A percentile compares a stretch with the other conserved stretches of the same genome.
Conservation (phyloP, 2,888 invertebrate species). For the Ctena decussata region DNA sequence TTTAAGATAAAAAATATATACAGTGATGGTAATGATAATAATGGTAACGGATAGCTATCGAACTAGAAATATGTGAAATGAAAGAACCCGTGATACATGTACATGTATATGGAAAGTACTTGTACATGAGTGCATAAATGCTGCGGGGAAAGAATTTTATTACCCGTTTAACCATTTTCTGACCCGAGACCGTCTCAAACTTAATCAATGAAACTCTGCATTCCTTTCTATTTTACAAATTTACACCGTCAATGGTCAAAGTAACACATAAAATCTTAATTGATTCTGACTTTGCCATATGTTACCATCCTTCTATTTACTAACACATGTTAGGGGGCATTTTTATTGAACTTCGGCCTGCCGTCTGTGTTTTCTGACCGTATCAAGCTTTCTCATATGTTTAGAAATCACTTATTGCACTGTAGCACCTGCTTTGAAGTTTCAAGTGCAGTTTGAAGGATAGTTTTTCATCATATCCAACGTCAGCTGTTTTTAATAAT, state of each 20-base stretch:
- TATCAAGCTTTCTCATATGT: background rate
- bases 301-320: background rate
- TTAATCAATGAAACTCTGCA: background rate
- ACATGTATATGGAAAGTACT: no score
- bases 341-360: background rate
- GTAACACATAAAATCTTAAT: background rate
- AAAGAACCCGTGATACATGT: no score
- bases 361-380: background rate
- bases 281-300: background rate
- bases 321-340: conserved; percentile 2
- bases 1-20: no score
- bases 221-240: background rate
- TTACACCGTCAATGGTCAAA: background rate
- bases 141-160: no score
- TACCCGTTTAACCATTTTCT: no score
- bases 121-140: no score
- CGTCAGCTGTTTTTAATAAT: no score
- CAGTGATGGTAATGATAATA: no score
- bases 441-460: background rate
- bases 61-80: no score
- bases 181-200: no score
- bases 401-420: background rate
- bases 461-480: no score
- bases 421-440: background rate
- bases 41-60: no score